Percentiles rank a stretch among this genome's conserved stretches.
These are phyloP conservation scores for Mimachlamys varia DNA, from an alignment of 2,888 invertebrate genomes.

Conservation along the genomic window DNA sequence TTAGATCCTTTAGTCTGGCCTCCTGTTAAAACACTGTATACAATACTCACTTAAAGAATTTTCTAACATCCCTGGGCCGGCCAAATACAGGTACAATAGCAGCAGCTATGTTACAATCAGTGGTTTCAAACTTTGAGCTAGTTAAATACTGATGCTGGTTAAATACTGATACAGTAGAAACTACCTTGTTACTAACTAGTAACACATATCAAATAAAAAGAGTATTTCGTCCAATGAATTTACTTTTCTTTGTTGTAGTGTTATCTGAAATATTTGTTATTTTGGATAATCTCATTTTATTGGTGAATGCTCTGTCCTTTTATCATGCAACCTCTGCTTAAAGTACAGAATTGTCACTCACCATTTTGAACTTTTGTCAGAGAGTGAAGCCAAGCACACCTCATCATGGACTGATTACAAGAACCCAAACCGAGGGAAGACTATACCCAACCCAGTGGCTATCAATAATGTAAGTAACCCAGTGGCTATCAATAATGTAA, in stretches of 20 bases:
- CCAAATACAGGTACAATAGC: too few species aligned
- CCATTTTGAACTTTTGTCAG: constrained; percentile 52
- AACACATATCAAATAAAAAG: too few species aligned
- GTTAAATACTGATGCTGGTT: too few species aligned
- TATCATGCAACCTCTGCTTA: too few species aligned
- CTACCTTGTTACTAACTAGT: too few species aligned
- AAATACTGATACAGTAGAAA: too few species aligned
- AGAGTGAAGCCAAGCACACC: constrained; percentile 63
- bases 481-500: constrained; percentile 71
- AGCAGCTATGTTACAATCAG: neutral
- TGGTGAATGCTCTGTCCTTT: neutral
- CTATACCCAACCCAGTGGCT: constrained; percentile 68
- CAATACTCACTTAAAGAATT: too few species aligned
- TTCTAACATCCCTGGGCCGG: too few species aligned
- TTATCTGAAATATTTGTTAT: neutral
- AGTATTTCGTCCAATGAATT: neutral
- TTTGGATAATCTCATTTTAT: neutral
- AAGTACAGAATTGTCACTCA: neutral
- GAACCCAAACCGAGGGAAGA: constrained; percentile 67
- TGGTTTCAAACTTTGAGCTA: neutral
- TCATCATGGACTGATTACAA: constrained; percentile 70
- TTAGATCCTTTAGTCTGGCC: too few species aligned
- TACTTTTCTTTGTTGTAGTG: neutral
- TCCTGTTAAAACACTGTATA: too few species aligned
- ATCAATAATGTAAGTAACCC: constrained; percentile 75